Base-by-base conservation (phyloP, 1,140 invertebrate genomes). In the Anastatus disparis region DNA sequence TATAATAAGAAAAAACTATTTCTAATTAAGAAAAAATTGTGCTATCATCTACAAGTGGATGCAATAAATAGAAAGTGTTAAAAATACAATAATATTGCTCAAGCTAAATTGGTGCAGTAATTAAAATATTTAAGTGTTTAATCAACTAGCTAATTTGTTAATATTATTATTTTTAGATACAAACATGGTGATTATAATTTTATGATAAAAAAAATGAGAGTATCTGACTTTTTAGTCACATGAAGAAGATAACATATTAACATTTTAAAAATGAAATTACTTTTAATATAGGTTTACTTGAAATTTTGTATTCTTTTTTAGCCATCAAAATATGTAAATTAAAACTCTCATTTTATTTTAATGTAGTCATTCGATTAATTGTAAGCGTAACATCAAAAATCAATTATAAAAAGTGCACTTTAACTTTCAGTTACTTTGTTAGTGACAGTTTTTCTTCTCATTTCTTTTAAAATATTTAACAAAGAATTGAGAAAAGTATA, bases 21-120 rank as follows among this genome's bases (percentile, higher is more conserved):
- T 40, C 20, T 29, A 42, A 29, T 26, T 46, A 31, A 9, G 4
- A 31, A 7, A 1, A 38, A 8, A 44, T 7, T 29, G 10, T 44
- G 20, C 8, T 35, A 48, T 38, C n/a, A 24, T 48, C 53, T 68
- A 59, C 35, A 38, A 58, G 3, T 22, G 1, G 6, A 10, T 67
- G 40, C 26, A n/a, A 52, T 52, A 29, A 31, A 50, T n/a, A n/a
- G n/a, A n/a, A 15, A 56, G 22, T 40, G 17, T 58, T 7, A 9
- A n/a, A 50, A 35, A 59, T 68, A 55, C 42, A 68, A 13, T 27
- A 50, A 46, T 58, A 48, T 20, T 68, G 53, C 20, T 17, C 17
- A 68, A 68, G 65, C 65, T 68, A 22, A 6, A 58, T 29, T 40
- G n/a, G 56, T 69, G 66, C 66, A 69, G 44, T 58, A 53, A 56